phyloP scores from a whole-genome alignment of 2,888 invertebrate genomes.

The Stratiomys singularior region DNA sequence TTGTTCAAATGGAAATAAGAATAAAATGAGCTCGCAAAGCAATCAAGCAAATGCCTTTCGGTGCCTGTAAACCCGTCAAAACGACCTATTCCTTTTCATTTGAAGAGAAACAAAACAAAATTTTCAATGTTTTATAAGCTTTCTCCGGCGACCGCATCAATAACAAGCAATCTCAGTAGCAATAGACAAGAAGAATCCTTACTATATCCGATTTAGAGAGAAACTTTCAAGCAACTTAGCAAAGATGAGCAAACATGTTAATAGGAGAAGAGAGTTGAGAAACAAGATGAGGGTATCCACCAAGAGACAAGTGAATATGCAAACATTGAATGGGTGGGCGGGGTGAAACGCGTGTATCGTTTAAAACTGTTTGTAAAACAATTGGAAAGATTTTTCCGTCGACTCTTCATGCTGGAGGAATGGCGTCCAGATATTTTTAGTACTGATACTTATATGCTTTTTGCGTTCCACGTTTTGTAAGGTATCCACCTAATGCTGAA shows the following conservation, averaged over 20 bases:
- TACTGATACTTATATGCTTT: not conserved
- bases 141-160: no score
- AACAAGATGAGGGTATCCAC: not conserved
- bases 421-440: not conserved
- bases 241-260: not conserved
- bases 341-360: not conserved
- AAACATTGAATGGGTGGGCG: not conserved
- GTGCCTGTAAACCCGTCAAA: no score
- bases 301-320: not conserved
- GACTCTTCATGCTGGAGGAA: not conserved
- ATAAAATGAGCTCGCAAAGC: no score
- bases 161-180: no score
- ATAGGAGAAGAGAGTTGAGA: not conserved
- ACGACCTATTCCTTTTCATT: no score
- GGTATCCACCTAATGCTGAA: not conserved
- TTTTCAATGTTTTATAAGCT: no score
- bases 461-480: not conserved
- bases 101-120: no score
- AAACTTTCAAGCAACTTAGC: no score
- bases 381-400: conserved; percentile 38
- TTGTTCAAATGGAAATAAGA: no score
- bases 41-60: no score
- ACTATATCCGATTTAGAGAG: no score
- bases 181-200: no score
- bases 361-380: conserved; percentile 41